Evolutionary conservation across 2,888 invertebrate species (phyloP).

Genomic region (Melitaea athalia): DNA sequence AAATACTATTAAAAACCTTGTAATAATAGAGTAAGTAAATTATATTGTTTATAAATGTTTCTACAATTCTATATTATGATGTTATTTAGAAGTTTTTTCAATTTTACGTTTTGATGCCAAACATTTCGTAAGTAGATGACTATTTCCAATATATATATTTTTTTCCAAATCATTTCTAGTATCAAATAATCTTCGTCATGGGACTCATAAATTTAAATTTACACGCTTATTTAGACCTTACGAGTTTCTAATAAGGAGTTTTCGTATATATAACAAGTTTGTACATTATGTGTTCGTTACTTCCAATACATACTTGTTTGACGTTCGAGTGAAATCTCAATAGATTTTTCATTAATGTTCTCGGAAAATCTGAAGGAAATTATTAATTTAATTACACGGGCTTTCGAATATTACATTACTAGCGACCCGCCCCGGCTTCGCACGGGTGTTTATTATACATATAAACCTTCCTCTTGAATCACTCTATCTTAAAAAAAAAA

Average conservation of each 20-base stretch:
- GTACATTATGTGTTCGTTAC: conserved; percentile 14
- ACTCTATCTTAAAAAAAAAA: no score
- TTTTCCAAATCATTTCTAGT: conserved; percentile 14
- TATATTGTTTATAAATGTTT: no score
- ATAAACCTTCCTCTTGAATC: no score
- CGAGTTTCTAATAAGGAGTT: conserved; percentile 36
- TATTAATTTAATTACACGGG: background rate
- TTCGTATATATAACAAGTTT: conserved; percentile 32
- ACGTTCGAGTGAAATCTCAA: background rate
- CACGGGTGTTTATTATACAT: no score
- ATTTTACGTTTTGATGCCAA: background rate
- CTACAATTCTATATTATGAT: no score
- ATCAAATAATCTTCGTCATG: conserved; percentile 21
- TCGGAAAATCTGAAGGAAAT: background rate
- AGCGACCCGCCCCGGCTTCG: no score
- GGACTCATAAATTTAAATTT: conserved; percentile 37
- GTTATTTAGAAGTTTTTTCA: no score
- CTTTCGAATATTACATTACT: background rate
- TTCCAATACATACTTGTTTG: background rate
- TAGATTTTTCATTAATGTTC: conserved; percentile 2
- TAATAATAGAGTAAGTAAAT: no score
- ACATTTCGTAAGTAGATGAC: background rate
- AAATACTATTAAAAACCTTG: no score
- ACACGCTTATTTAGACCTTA: conserved; percentile 38
- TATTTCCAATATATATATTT: background rate